Conservation (phyloP, 2,113 vertebrate genomes). For the Muntiacus muntjak region DNA sequence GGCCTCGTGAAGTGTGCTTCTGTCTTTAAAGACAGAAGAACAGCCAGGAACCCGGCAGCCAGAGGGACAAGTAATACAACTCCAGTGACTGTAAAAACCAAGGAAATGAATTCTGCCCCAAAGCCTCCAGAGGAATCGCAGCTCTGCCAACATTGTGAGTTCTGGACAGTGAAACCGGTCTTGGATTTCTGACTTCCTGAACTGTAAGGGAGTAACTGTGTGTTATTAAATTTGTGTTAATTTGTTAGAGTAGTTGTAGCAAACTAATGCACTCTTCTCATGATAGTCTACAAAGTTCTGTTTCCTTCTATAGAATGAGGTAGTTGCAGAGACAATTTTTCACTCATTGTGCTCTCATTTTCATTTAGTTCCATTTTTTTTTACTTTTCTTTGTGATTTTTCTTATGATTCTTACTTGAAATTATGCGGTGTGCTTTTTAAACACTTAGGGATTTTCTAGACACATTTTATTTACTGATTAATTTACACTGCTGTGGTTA, state of each 20-base stretch:
- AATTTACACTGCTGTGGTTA: background rate
- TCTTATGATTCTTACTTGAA: background rate
- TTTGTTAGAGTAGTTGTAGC: background rate
- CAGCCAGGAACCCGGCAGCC: background rate
- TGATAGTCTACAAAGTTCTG: background rate
- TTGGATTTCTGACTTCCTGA: background rate
- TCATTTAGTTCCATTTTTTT: background rate
- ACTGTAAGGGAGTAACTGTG: background rate
- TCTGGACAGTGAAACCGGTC: background rate
- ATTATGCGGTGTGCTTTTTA: background rate
- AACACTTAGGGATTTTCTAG: background rate
- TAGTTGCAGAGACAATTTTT: background rate
- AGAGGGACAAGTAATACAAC: too few species aligned
- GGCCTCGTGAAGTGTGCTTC: rapidly evolving
- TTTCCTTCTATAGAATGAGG: background rate
- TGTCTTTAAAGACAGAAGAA: background rate
- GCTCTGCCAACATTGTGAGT: background rate
- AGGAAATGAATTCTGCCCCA: background rate
- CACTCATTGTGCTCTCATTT: background rate
- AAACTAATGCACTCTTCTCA: background rate
- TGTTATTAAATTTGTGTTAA: background rate
- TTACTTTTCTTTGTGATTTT: background rate
- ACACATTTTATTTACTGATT: background rate
- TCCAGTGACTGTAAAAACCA: background rate
- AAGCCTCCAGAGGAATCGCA: background rate